phyloP scores from a whole-genome alignment of 2,888 invertebrate species.

The Halictus quadricinctus region DNA sequence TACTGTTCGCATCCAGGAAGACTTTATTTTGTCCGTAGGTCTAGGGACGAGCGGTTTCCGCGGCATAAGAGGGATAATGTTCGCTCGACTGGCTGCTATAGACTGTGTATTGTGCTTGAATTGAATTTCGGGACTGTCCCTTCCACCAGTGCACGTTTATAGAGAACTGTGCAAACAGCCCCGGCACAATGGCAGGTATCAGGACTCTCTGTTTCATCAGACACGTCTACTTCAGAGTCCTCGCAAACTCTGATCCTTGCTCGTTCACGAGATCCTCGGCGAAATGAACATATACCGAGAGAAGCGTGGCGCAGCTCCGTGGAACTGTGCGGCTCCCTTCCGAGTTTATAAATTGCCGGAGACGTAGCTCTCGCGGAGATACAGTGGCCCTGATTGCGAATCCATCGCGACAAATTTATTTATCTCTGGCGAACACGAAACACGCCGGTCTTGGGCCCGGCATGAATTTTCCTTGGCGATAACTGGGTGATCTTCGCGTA shows the following conservation, averaged over 20 bases:
- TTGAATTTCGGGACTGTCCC: neutral
- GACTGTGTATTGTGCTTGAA: neutral
- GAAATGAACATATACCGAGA: constrained; percentile 5
- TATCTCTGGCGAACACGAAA: neutral
- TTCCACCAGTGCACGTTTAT: constrained; percentile 28
- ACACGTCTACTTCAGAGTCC: constrained; percentile 6
- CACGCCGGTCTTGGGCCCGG: neutral
- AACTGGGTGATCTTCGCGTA: neutral
- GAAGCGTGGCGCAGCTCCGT: neutral
- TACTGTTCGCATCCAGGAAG: neutral
- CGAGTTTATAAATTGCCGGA: neutral
- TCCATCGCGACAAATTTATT: constrained; percentile 3
- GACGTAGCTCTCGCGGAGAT: neutral
- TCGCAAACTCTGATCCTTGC: constrained; percentile 4
- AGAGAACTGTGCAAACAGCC: neutral
- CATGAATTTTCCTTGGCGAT: neutral
- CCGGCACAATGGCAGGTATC: neutral
- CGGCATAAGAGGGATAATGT: neutral
- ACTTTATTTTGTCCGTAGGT: neutral
- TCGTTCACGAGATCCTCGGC: constrained; percentile 15
- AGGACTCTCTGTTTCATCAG: constrained; percentile 3
- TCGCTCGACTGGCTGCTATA: neutral
- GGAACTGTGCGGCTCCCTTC: neutral
- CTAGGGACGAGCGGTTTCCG: neutral
- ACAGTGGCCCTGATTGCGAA: neutral